These are phyloP conservation scores for Sebastes taczanowskii DNA, from an alignment of 2,797 vertebrate species.

Conservation along the genomic window DNA sequence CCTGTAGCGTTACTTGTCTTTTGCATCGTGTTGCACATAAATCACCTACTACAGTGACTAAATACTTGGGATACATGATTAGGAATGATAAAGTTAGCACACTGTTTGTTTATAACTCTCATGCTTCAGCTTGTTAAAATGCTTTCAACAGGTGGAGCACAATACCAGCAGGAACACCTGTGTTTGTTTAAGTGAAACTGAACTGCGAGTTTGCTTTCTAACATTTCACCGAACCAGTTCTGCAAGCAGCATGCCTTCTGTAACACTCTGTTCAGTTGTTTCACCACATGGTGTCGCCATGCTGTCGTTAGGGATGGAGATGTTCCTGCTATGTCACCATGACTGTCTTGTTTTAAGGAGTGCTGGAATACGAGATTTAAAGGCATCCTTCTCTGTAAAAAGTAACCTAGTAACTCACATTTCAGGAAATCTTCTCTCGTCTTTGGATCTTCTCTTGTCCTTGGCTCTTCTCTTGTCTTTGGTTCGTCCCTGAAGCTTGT, in stretches of 20 bases:
- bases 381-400: background rate
- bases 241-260: constrained; percentile 24
- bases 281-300: background rate
- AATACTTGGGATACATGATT: background rate
- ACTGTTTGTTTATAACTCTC: background rate
- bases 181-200: constrained; percentile 58
- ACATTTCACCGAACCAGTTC: constrained; percentile 68
- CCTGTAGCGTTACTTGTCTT: background rate
- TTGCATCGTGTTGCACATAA: background rate
- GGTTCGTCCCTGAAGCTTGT: constrained; percentile 60
- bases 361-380: background rate
- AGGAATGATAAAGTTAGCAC: background rate
- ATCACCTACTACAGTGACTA: background rate
- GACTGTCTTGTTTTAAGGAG: background rate
- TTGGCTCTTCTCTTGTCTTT: constrained; percentile 16
- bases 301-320: background rate
- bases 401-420: constrained; percentile 66
- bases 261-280: constrained; percentile 37
- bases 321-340: background rate
- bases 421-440: constrained; percentile 81
- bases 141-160: background rate
- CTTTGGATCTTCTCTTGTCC: constrained; percentile 21
- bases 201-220: constrained; percentile 20
- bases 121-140: background rate
- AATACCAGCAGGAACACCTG: constrained; percentile 31